Evolutionary conservation across 2,888 invertebrate genomes (phyloP).

Genomic region (Deilephila porcellus): DNA sequence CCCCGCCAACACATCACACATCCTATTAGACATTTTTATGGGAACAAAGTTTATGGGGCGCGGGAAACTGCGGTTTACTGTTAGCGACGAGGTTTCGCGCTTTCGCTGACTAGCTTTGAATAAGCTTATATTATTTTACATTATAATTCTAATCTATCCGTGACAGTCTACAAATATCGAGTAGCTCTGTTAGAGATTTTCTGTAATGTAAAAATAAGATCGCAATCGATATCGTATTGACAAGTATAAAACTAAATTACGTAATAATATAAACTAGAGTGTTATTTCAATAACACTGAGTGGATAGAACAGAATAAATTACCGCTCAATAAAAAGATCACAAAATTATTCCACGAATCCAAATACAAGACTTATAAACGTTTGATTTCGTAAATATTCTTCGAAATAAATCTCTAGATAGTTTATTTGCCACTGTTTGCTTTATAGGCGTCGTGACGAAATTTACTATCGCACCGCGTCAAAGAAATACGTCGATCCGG

Average conservation of each 20-base stretch:
- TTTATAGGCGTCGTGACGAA: constrained; percentile 22
- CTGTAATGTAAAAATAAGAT: no score
- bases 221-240: no score
- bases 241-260: neutral
- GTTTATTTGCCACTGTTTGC: constrained; percentile 25
- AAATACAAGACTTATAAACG: neutral
- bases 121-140: no score
- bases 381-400: neutral
- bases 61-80: neutral
- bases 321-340: neutral
- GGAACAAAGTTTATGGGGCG: constrained; percentile 29
- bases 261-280: neutral
- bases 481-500: constrained; percentile 17
- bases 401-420: neutral
- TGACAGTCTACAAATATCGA: no score
- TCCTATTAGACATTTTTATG: constrained; percentile 52
- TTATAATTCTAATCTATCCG: no score
- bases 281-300: no score
- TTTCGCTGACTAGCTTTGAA: neutral
- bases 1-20: constrained; percentile 47
- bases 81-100: neutral
- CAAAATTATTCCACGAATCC: neutral
- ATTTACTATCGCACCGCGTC: constrained; percentile 18
- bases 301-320: neutral
- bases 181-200: no score